phyloP scores from a whole-genome alignment of 1,140 invertebrate species.

The Orius insidiosus region DNA sequence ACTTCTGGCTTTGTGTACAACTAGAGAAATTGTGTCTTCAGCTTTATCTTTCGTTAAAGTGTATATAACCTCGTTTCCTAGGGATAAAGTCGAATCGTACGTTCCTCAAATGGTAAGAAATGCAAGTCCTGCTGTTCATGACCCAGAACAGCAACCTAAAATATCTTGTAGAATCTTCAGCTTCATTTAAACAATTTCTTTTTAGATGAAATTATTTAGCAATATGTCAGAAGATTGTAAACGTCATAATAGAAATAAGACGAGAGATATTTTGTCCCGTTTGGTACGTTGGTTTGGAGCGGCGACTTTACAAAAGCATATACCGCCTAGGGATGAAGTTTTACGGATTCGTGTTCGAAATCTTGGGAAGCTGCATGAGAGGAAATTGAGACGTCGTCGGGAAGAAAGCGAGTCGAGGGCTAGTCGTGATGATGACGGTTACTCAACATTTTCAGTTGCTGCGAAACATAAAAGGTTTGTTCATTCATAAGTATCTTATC shows the following conservation, averaged over 20 bases:
- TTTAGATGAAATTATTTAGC: constrained; percentile 41
- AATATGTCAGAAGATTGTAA: constrained; percentile 70
- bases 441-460: constrained; percentile 33
- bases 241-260: constrained; percentile 60
- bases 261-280: constrained; percentile 60
- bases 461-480: constrained; percentile 33
- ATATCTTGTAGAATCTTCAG: too few relatives aligned
- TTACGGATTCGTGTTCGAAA: constrained; percentile 65
- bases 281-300: constrained; percentile 67
- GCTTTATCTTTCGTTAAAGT: constrained; percentile 60
- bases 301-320: constrained; percentile 46
- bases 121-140: constrained; percentile 2
- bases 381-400: constrained; percentile 41
- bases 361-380: constrained; percentile 56
- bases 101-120: constrained; percentile 44
- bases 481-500: too few relatives aligned
- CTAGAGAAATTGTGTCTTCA: constrained; percentile 52
- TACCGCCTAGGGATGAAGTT: constrained; percentile 47
- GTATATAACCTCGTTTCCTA: constrained; percentile 31
- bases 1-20: constrained; percentile 37
- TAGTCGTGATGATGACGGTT: constrained; percentile 30
- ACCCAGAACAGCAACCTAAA: too few relatives aligned
- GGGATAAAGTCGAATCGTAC: constrained; percentile 36
- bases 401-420: constrained; percentile 27
- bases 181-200: too few relatives aligned